A percentile compares a stretch with the other conserved stretches of the same genome.
These are phyloP conservation scores for Cheilosia variabilis DNA, from an alignment of 2,888 invertebrate species.

Conservation along the genomic window DNA sequence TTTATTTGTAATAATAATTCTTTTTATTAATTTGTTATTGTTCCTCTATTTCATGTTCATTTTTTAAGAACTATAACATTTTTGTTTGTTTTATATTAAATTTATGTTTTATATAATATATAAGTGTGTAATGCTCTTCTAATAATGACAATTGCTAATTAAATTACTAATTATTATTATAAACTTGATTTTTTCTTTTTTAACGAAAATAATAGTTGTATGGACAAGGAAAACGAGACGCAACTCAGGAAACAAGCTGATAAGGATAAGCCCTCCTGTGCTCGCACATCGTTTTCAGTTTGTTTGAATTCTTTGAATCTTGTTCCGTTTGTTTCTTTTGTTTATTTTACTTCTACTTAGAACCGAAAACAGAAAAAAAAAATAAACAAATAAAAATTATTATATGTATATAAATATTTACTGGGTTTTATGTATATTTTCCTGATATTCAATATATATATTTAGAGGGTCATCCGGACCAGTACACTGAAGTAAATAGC, in stretches of 20 bases:
- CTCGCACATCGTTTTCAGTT: constrained; percentile 4
- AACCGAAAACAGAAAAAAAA: constrained; percentile 33
- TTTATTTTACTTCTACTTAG: constrained; percentile 30
- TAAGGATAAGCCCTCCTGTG: constrained; percentile 16
- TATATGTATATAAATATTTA: constrained; percentile 58
- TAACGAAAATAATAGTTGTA: constrained; percentile 57
- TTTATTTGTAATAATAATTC: constrained; percentile 41
- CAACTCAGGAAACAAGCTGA: constrained; percentile 20
- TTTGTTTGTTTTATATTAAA: constrained; percentile 39
- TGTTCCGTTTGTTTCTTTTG: constrained; percentile 10
- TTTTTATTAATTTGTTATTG: constrained; percentile 67
- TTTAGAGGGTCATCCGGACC: constrained; percentile 51
- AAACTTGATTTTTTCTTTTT: constrained; percentile 16
- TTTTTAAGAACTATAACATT: constrained; percentile 52
- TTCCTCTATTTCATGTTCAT: constrained; percentile 65
- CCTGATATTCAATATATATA: constrained; percentile 61
- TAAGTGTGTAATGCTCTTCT: constrained; percentile 56
- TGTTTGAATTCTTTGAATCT: constrained; percentile 28
- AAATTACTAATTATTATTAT: constrained; percentile 60
- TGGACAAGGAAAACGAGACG: constrained; percentile 38
- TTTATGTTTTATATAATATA: constrained; percentile 48
- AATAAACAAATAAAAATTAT: neutral
- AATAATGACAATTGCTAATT: constrained; percentile 64
- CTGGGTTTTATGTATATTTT: constrained; percentile 57
- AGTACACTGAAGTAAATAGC: constrained; percentile 65